These are phyloP conservation scores for Matsumurasca onukii DNA, from an alignment of 1,140 invertebrate species.

Conservation along the genomic window DNA sequence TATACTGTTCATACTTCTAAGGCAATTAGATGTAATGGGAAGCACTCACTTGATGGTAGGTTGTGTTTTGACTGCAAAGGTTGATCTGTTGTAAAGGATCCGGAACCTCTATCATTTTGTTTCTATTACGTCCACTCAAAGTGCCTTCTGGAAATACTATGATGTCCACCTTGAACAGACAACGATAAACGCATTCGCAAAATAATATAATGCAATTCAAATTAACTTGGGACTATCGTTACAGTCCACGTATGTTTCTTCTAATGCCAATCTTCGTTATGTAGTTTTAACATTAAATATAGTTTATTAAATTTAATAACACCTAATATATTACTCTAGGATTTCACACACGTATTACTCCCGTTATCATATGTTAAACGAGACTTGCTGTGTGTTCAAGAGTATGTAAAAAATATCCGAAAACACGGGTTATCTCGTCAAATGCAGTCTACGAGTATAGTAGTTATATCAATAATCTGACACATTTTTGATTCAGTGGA, in stretches of 20 bases:
- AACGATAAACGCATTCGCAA: background rate
- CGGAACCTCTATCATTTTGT: conserved; percentile 28
- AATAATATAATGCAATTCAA: background rate
- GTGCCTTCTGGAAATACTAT: conserved; percentile 82
- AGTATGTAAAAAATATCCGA: too few relatives aligned
- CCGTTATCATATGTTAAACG: too few relatives aligned
- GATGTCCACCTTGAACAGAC: conserved; percentile 56
- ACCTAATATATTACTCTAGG: background rate
- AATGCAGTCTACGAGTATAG: too few relatives aligned
- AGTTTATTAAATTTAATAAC: background rate
- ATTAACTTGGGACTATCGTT: background rate
- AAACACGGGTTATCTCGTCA: too few relatives aligned
- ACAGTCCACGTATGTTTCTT: background rate
- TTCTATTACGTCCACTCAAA: conserved; percentile 46
- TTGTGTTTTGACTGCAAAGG: background rate
- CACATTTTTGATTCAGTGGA: too few relatives aligned
- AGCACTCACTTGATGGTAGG: background rate
- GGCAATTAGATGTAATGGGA: background rate
- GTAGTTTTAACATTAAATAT: background rate
- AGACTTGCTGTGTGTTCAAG: too few relatives aligned
- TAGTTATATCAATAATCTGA: too few relatives aligned
- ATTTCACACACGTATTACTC: background rate
- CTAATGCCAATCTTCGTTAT: background rate
- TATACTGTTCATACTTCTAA: too few relatives aligned
- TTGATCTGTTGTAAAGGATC: background rate